Base-by-base conservation (phyloP, 1,140 invertebrate species). In the Antheraea pernyi region DNA sequence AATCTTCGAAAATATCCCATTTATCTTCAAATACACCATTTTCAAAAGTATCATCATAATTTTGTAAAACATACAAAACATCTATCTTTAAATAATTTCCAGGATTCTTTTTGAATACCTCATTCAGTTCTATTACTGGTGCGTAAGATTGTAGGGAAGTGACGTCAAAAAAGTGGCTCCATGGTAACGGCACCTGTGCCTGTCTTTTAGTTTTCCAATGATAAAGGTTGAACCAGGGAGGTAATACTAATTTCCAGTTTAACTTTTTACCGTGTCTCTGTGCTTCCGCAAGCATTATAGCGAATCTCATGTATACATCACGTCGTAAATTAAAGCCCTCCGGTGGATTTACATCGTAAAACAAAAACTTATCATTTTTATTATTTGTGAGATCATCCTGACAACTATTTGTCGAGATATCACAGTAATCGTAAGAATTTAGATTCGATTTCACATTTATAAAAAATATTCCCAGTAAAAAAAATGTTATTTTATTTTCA, bases 251-350 rank as follows among this genome's bases (percentile, higher is more conserved):
- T 65, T 93, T 91, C 85, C 94, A 85, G 92, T 91, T 85, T 78
- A 37, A 75, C 78, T 78, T 93, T 92, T 85, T 92, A 80, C 75
- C 70, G 80, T 72, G 70, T 93, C 84, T 82, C 93, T 93, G 72
- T 97, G 92, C 71, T 94, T 93, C 80, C 94, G 82, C 93, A 0
- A 97, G 93, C 77, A 99, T 95, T 65, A 96, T 95, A 13, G 98
- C 97, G 78, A 99, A 94, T 80, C 99, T 94, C 91, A 99, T 95
- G 79, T 98, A 99, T 10, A 99, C 98, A 94, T 99, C 99, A 72
- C 98, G 93, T 64, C 98, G 93, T 70, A 99, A 93, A 94, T 99
- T 99, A 84, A 99, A 99, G 0, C 99, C 99, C 94, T 99, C 98
- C 2, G 96, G 95, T 19, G 95, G 95, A 93, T 99, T 99, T 0